Base-by-base conservation (phyloP, 2,888 invertebrate species). In the Nomada lathburiana region DNA sequence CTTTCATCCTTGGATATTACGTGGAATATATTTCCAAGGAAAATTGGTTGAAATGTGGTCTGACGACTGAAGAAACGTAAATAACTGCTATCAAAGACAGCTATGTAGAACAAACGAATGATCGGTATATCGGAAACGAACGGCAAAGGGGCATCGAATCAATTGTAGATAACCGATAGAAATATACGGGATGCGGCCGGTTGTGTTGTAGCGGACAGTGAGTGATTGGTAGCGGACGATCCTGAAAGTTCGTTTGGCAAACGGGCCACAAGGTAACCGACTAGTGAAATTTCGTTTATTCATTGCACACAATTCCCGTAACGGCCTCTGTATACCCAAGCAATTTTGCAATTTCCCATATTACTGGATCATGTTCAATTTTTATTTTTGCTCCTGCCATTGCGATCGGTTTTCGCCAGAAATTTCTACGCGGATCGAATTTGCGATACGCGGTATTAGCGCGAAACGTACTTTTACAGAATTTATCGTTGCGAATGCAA, bases 91-190 rank as follows among this genome's bases (percentile, higher is more conserved):
- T 74, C 81, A 52, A 81, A 81, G 74, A 60, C 65, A 80, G 47
- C 53, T 60, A 44, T 36, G 81, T 60, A 65, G 68, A 69, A 63
- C 68, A 62, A 74, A 80, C 76, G 75, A 76, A 53, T 63, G 76
- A 67, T 69, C 69, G 85, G 80, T 82, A 78, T 78, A 82, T 85
- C 80, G 82, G 71, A 55, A 83, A 81, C 80, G 71, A 84, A 81
- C 67, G 86, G 64, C 77, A 63, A 81, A 87, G 83, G 77, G 81
- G 77, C 70, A 82, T 82, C 69, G 82, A 79, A 84, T 86, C 84
- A 82, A 81, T 83, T 86, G 84, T 86, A 88, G 90, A 88, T 89
- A 90, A 90, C 89, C 82, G 90, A 90, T 85, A 88, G 84, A 83
- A 80, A 80, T 80, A 80, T 80, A 83, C 68, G 82, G 80, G 84